These are phyloP conservation scores for Dasypogon diadema DNA, from an alignment of 2,888 invertebrate species.

Conservation along the genomic window DNA sequence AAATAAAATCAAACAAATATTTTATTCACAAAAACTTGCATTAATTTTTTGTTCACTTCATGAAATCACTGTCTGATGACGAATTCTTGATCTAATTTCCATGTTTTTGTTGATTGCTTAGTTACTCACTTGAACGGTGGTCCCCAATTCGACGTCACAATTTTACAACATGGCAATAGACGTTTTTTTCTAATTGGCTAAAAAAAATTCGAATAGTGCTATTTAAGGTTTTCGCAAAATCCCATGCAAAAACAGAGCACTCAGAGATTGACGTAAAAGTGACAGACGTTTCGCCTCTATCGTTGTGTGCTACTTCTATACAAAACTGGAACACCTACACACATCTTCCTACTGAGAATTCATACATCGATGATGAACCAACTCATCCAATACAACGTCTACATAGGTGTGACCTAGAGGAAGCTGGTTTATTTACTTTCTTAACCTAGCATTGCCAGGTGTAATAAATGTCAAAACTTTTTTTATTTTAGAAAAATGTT, in stretches of 20 bases:
- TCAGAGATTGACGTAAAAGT: slow-evolving; percentile 53
- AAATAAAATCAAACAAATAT: slow-evolving; percentile 7
- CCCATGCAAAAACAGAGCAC: slow-evolving; percentile 49
- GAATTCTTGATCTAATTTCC: slow-evolving; percentile 21
- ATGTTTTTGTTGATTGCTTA: slow-evolving; percentile 32
- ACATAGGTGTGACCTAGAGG: slow-evolving; percentile 44
- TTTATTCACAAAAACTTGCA: not conserved
- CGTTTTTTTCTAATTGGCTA: not conserved
- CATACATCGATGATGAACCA: slow-evolving; percentile 12
- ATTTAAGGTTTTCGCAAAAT: not conserved
- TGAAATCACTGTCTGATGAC: slow-evolving; percentile 20
- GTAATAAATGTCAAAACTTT: no score
- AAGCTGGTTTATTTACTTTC: slow-evolving; percentile 29
- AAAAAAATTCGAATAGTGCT: not conserved
- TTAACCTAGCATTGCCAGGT: slow-evolving; percentile 17
- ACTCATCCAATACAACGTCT: not conserved
- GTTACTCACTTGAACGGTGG: not conserved
- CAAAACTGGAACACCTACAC: slow-evolving; percentile 4
- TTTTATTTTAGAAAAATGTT: no score
- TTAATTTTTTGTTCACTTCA: not conserved
- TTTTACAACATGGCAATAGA: not conserved
- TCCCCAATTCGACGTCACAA: not conserved
- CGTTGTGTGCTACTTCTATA: slow-evolving; percentile 30
- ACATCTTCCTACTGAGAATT: not conserved
- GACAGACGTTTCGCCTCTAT: slow-evolving; percentile 51